A percentile compares a stretch with the other conserved stretches of the same genome.
Conservation (phyloP, 2,888 invertebrate genomes). For the Chydorus sphaericus region DNA sequence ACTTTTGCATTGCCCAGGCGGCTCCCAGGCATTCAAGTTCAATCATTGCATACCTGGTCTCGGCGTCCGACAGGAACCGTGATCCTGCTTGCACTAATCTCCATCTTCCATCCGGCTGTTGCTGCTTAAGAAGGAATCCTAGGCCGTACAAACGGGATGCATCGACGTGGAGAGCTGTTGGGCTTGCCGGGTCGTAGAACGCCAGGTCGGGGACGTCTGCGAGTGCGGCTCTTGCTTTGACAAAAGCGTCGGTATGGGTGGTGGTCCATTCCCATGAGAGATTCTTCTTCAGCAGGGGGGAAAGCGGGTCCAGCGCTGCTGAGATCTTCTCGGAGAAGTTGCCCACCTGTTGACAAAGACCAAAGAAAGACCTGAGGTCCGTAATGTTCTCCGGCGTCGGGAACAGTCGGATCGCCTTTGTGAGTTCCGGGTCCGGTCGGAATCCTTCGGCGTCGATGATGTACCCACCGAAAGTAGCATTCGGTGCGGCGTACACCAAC, state of each 20-base stretch:
- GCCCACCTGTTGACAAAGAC: slow-evolving; percentile 1
- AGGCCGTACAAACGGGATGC: slow-evolving; percentile 10
- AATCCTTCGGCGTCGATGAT: background rate
- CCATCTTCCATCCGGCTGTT: background rate
- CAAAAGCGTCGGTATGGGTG: background rate
- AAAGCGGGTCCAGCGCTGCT: background rate
- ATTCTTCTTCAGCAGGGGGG: slow-evolving; percentile 3
- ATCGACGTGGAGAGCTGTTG: slow-evolving; percentile 10
- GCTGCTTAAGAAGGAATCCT: slow-evolving; percentile 10
- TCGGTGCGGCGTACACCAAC: background rate
- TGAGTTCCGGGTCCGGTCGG: background rate
- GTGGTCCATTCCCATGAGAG: slow-evolving; percentile 6
- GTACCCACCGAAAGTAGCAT: background rate
- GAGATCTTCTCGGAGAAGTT: background rate
- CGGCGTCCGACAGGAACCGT: background rate
- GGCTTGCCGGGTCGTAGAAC: slow-evolving; percentile 2
- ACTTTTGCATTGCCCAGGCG: slow-evolving; percentile 2
- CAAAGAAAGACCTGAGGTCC: background rate
- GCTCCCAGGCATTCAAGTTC: slow-evolving; percentile 4
- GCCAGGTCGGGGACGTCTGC: background rate
- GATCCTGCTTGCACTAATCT: slow-evolving; percentile 3
- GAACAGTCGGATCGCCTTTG: background rate
- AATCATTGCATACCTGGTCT: slow-evolving; percentile 1
- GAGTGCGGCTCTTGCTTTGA: background rate
- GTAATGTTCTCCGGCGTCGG: slow-evolving; percentile 8